Conservation (phyloP, 2,113 vertebrate species). For the Brachionichthys hirsutus region DNA sequence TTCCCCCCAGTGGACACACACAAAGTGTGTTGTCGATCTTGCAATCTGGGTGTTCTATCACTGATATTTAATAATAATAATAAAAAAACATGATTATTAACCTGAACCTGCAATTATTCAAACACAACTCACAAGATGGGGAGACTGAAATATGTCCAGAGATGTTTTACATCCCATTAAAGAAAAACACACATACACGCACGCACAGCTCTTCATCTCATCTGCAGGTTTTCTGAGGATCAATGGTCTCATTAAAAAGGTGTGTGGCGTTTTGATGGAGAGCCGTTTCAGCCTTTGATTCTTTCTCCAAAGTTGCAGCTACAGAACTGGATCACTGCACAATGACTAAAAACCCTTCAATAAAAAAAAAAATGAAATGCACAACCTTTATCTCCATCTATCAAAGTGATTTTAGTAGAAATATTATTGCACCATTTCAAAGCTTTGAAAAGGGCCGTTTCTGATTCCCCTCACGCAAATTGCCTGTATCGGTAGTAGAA, state of each 20-base stretch:
- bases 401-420: constrained; percentile 19
- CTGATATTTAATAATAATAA: too few species aligned
- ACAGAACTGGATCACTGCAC: constrained; percentile 12
- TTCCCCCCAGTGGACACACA: constrained; percentile 14
- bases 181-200: not conserved
- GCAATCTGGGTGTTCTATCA: constrained; percentile 19
- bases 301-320: constrained; percentile 3
- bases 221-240: not conserved
- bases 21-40: constrained; percentile 23
- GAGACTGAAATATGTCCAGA: constrained; percentile 19
- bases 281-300: constrained; percentile 2
- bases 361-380: not conserved
- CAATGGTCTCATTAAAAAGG: too few species aligned
- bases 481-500: constrained; percentile 2
- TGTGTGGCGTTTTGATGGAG: not conserved
- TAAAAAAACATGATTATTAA: constrained; percentile 30
- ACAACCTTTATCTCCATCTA: constrained; percentile 7
- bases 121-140: constrained; percentile 10
- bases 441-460: constrained; percentile 8
- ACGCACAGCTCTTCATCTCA: not conserved
- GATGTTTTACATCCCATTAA: not conserved
- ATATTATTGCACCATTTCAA: constrained; percentile 31
- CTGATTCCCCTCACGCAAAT: constrained; percentile 2
- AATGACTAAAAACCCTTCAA: not conserved
- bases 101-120: not conserved